Percentiles rank a stretch among this genome's conserved stretches.
Evolutionary conservation across 2,888 invertebrate species (phyloP).

Genomic region (Candidula unifasciata): DNA sequence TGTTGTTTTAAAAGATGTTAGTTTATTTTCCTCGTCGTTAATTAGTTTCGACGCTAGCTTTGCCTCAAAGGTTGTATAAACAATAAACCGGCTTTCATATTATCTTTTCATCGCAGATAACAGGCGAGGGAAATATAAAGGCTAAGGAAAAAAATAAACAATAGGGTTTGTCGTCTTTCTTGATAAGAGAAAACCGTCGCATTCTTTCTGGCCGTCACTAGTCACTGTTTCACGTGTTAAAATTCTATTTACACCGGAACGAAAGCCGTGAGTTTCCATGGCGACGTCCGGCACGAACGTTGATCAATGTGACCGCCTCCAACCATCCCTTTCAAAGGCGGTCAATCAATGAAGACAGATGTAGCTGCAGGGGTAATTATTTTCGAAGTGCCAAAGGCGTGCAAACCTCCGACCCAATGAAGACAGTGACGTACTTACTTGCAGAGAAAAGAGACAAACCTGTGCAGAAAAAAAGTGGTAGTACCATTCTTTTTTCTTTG

Average conservation of each 20-base stretch:
- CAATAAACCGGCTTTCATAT: constrained; percentile 19
- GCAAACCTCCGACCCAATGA: background rate
- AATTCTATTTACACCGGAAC: constrained; percentile 44
- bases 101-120: constrained; percentile 33
- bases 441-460: background rate
- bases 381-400: background rate
- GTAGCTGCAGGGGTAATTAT: constrained; percentile 12
- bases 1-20: constrained; percentile 14
- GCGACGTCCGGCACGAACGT: constrained; percentile 25
- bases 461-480: background rate
- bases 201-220: constrained; percentile 23
- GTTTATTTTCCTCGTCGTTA: constrained; percentile 9
- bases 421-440: background rate
- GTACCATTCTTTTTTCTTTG: too few species aligned
- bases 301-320: constrained; percentile 26
- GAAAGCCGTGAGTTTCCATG: constrained; percentile 39
- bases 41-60: constrained; percentile 21
- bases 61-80: constrained; percentile 28
- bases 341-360: constrained; percentile 23
- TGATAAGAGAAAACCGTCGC: background rate
- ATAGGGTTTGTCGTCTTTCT: constrained; percentile 15
- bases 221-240: constrained; percentile 30
- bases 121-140: constrained; percentile 1
- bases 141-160: constrained; percentile 19
- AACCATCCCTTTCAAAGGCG: background rate